phyloP scores from a whole-genome alignment of 2,113 vertebrate species.

The Orcinus orca region DNA sequence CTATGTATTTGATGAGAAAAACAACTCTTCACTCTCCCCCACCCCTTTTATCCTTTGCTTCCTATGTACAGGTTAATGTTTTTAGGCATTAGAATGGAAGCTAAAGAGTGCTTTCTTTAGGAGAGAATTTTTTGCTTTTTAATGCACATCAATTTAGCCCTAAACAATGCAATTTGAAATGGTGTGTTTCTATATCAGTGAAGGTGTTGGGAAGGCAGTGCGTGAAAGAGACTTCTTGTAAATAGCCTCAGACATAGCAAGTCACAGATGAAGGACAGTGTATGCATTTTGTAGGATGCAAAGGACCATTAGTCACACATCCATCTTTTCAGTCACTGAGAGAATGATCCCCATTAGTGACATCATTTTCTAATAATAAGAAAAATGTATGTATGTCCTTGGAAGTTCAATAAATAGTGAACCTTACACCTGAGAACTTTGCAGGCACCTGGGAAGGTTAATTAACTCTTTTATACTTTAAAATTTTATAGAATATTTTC shows the following conservation, averaged over 20 bases:
- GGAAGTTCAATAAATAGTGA: slow-evolving; percentile 48
- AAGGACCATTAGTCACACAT: slow-evolving; percentile 71
- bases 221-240: not conserved
- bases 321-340: slow-evolving; percentile 58
- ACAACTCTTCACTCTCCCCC: not conserved
- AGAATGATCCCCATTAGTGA: slow-evolving; percentile 67
- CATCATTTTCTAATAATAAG: slow-evolving; percentile 70
- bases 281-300: slow-evolving; percentile 31
- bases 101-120: not conserved
- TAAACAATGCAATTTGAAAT: slow-evolving; percentile 40
- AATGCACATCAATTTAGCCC: slow-evolving; percentile 61
- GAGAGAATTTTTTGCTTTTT: slow-evolving; percentile 34
- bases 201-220: slow-evolving; percentile 50
- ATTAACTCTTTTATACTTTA: slow-evolving; percentile 32
- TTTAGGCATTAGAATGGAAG: slow-evolving; percentile 30
- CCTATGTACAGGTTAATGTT: not conserved
- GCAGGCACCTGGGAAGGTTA: not conserved
- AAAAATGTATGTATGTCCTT: slow-evolving; percentile 68
- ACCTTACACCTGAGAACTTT: slow-evolving; percentile 39
- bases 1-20: not conserved
- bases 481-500: slow-evolving; percentile 21
- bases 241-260: slow-evolving; percentile 43
- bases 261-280: slow-evolving; percentile 67
- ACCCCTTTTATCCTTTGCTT: not conserved
- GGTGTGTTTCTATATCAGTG: slow-evolving; percentile 40